Percentiles rank a stretch among this genome's conserved stretches.
These are phyloP conservation scores for Sphaerophoria taeniata DNA, from an alignment of 2,888 invertebrate species.

Conservation along the genomic window DNA sequence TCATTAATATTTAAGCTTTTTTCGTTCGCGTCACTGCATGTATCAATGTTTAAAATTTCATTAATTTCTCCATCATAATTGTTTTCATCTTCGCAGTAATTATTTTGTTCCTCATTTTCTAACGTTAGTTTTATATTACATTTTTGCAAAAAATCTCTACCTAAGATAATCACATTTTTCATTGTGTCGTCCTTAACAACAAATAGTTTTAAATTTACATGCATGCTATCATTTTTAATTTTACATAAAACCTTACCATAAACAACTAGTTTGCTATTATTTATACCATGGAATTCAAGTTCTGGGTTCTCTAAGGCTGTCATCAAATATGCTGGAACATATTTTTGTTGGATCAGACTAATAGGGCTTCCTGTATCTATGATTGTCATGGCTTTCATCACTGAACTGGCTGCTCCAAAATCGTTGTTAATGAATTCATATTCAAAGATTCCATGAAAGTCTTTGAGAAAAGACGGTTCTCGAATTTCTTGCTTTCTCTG, in stretches of 20 bases:
- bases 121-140: conserved; percentile 28
- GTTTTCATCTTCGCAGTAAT: background rate
- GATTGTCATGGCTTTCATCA: conserved; percentile 23
- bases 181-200: conserved; percentile 35
- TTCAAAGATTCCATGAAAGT: too few relatives aligned
- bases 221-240: conserved; percentile 20
- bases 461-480: too few relatives aligned
- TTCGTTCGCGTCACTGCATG: background rate
- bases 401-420: background rate
- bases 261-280: conserved; percentile 25
- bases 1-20: conserved; percentile 11
- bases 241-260: conserved; percentile 31
- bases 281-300: background rate
- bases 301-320: conserved; percentile 18
- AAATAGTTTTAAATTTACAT: conserved; percentile 14
- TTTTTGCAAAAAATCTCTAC: conserved; percentile 42
- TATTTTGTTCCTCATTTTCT: conserved; percentile 1
- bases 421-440: too few relatives aligned
- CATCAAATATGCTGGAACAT: conserved; percentile 33
- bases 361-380: too few relatives aligned
- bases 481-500: too few relatives aligned
- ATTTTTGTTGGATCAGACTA: conserved; percentile 36
- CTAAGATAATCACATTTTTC: conserved; percentile 33
- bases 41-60: conserved; percentile 19
- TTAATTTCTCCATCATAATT: background rate